These are phyloP conservation scores for Danaus melanippus DNA, from an alignment of 1,140 invertebrate species.

Conservation along the genomic window DNA sequence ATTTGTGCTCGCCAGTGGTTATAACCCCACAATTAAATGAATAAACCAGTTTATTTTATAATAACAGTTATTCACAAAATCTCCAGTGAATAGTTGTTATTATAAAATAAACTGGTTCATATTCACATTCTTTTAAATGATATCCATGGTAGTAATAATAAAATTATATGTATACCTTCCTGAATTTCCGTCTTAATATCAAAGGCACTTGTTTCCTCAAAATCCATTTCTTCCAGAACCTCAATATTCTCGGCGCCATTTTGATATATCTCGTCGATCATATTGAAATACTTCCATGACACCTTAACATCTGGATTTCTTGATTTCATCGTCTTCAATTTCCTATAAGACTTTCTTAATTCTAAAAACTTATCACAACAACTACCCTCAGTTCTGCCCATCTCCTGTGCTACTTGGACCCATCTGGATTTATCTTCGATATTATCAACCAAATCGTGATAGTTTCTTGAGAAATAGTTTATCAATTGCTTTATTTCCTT, in stretches of 20 bases:
- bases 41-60: too few relatives aligned
- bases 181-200: conserved; percentile 29
- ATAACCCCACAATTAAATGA: too few relatives aligned
- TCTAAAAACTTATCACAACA: conserved; percentile 57
- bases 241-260: conserved; percentile 15
- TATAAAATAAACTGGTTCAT: too few relatives aligned
- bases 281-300: conserved; percentile 57
- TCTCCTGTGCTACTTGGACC: conserved; percentile 27
- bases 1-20: too few relatives aligned
- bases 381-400: conserved; percentile 32
- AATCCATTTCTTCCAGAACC: conserved; percentile 23
- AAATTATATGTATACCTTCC: conserved; percentile 31
- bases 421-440: conserved; percentile 32
- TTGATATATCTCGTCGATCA: conserved; percentile 52
- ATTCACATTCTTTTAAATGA: too few relatives aligned
- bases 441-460: conserved; percentile 31
- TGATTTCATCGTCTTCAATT: conserved; percentile 50
- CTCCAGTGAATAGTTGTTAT: too few relatives aligned
- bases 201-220: conserved; percentile 11
- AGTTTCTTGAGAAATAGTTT: conserved; percentile 38
- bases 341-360: conserved; percentile 53
- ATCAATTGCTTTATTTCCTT: conserved; percentile 54
- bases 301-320: conserved; percentile 50
- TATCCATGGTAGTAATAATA: too few relatives aligned
- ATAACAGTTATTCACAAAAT: too few relatives aligned